These are phyloP conservation scores for Alethe diademata DNA, from an alignment of 2,113 vertebrate genomes.

Conservation along the genomic window DNA sequence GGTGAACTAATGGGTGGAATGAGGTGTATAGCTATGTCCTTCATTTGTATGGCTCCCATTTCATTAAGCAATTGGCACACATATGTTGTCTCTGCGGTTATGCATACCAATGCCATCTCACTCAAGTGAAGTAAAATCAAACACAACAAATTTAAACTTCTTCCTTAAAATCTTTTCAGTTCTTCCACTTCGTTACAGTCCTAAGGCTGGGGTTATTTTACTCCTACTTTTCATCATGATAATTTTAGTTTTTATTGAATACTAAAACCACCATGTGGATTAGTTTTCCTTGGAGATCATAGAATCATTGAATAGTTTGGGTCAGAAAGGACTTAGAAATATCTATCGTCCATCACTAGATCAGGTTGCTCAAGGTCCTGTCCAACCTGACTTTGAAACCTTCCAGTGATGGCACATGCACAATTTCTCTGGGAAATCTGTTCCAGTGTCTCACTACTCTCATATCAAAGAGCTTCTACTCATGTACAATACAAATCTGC, in stretches of 20 bases:
- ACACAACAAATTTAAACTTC: background rate
- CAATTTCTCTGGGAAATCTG: background rate
- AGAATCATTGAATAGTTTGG: background rate
- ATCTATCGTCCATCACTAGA: background rate
- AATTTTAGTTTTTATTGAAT: background rate
- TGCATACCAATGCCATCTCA: background rate
- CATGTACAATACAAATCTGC: background rate
- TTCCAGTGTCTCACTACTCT: background rate
- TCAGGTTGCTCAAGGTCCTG: background rate
- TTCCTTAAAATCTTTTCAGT: background rate
- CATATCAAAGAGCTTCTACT: background rate
- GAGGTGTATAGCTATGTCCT: background rate
- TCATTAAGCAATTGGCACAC: background rate
- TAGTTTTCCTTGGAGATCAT: background rate
- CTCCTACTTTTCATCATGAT: background rate
- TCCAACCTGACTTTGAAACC: background rate
- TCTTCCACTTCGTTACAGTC: background rate
- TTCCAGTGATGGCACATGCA: background rate
- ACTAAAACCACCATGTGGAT: rapidly evolving
- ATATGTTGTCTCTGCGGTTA: background rate
- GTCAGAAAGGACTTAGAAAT: background rate
- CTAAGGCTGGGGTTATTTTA: background rate
- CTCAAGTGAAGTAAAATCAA: background rate
- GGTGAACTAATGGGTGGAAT: background rate
- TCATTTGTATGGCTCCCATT: background rate